Evolutionary conservation across 1,140 invertebrate genomes (phyloP).

Genomic region (Laodelphax striatellus): DNA sequence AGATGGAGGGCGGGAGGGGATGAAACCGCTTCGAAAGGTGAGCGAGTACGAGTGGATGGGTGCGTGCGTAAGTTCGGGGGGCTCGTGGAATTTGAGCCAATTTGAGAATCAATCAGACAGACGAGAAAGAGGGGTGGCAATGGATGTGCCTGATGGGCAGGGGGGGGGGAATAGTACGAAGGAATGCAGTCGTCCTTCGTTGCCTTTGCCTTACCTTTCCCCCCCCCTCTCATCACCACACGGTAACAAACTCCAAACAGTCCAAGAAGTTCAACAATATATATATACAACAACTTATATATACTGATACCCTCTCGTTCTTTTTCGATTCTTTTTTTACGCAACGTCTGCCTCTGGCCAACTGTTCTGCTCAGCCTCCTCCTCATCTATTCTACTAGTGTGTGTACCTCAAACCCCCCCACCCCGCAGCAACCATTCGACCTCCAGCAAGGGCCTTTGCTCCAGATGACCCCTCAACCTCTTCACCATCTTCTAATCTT

Average conservation of each 20-base stretch:
- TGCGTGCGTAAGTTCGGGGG: neutral
- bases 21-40: too few species aligned
- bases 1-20: too few species aligned
- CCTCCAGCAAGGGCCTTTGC: neutral
- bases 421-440: neutral
- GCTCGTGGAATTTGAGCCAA: slow-evolving; percentile 3
- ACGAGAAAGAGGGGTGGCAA: neutral
- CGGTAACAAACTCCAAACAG: neutral
- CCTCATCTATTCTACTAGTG: too few species aligned
- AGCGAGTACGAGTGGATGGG: neutral
- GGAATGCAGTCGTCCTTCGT: neutral
- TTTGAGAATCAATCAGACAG: slow-evolving; percentile 1
- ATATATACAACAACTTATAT: too few species aligned
- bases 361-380: too few species aligned
- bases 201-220: neutral
- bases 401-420: neutral
- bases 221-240: neutral
- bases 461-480: neutral
- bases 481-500: too few species aligned
- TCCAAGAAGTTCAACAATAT: too few species aligned
- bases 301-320: too few species aligned
- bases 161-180: neutral
- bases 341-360: too few species aligned
- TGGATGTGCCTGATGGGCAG: neutral
- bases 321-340: too few species aligned